A percentile compares a stretch with the other conserved stretches of the same genome.
Evolutionary conservation across 2,888 invertebrate species (phyloP).

Genomic region (Netelia virgata): DNA sequence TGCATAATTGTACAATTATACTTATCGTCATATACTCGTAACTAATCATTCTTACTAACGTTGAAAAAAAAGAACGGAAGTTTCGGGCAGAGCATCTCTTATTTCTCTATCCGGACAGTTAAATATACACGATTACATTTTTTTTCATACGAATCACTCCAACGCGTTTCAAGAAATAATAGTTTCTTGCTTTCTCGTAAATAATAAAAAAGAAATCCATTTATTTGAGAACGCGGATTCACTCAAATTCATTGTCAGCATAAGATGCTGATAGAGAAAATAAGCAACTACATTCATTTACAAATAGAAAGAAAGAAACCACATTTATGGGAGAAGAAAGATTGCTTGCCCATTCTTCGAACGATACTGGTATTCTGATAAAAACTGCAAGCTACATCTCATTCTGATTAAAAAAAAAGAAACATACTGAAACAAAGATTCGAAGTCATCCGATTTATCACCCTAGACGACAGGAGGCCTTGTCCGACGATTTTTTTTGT

Average conservation of each 20-base stretch:
- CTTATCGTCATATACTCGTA: conserved; percentile 76
- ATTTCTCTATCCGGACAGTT: conserved; percentile 19
- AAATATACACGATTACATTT: conserved; percentile 50
- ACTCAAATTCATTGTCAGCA: too few relatives aligned
- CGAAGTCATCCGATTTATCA: conserved; percentile 31
- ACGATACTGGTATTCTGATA: conserved; percentile 35
- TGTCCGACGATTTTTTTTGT: conserved; percentile 5
- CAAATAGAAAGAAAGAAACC: conserved; percentile 1
- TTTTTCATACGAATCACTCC: conserved; percentile 69
- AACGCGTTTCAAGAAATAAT: conserved; percentile 75
- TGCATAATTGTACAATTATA: conserved; percentile 82
- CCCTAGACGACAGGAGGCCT: conserved; percentile 53
- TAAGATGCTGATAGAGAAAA: neutral
- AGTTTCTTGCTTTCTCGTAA: neutral
- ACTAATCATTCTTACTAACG: conserved; percentile 78
- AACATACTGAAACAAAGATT: conserved; percentile 8
- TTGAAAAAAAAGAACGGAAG: conserved; percentile 75
- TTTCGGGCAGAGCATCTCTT: conserved; percentile 36
- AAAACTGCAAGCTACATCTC: conserved; percentile 56
- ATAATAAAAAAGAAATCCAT: too few relatives aligned
- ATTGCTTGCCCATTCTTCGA: conserved; percentile 16
- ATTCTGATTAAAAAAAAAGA: conserved; percentile 52
- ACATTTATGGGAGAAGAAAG: conserved; percentile 16
- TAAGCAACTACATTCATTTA: neutral
- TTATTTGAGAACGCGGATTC: too few relatives aligned